These are phyloP conservation scores for Columba livia DNA, from an alignment of 2,113 vertebrate species.

Conservation along the genomic window DNA sequence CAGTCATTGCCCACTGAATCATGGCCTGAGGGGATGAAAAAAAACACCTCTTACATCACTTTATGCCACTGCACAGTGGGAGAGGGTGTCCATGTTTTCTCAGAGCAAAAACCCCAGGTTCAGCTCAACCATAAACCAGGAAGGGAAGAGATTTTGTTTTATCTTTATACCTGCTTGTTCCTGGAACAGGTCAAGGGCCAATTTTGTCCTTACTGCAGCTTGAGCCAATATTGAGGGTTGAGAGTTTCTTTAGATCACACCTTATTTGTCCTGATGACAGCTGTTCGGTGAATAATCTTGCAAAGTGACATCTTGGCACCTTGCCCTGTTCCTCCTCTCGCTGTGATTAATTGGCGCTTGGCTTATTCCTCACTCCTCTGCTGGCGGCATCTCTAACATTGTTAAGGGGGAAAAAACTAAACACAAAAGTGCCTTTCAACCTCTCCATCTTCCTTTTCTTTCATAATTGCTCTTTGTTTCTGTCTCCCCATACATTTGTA, in stretches of 20 bases:
- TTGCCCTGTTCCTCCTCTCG: background rate
- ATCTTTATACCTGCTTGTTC: background rate
- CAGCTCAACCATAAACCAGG: background rate
- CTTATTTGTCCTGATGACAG: slow-evolving; percentile 10
- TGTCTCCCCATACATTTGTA: background rate
- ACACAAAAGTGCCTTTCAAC: slow-evolving; percentile 1
- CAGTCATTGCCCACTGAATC: background rate
- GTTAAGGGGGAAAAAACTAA: background rate
- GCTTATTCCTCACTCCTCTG: background rate
- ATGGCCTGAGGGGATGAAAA: background rate
- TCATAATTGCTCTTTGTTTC: background rate
- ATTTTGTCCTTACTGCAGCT: background rate
- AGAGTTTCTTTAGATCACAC: slow-evolving; percentile 22
- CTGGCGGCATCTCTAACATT: slow-evolving; percentile 3
- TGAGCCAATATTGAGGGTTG: background rate
- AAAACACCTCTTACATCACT: background rate
- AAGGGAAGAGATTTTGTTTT: background rate
- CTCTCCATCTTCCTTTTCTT: background rate
- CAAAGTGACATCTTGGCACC: slow-evolving; percentile 52
- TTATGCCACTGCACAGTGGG: background rate
- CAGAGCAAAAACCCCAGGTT: background rate
- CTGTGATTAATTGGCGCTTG: slow-evolving; percentile 45
- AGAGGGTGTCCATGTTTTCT: background rate
- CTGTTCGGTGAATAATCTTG: slow-evolving; percentile 40
- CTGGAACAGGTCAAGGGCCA: background rate